These are phyloP conservation scores for Heterohyrax brucei DNA, from an alignment of 2,797 vertebrate species.

Conservation along the genomic window DNA sequence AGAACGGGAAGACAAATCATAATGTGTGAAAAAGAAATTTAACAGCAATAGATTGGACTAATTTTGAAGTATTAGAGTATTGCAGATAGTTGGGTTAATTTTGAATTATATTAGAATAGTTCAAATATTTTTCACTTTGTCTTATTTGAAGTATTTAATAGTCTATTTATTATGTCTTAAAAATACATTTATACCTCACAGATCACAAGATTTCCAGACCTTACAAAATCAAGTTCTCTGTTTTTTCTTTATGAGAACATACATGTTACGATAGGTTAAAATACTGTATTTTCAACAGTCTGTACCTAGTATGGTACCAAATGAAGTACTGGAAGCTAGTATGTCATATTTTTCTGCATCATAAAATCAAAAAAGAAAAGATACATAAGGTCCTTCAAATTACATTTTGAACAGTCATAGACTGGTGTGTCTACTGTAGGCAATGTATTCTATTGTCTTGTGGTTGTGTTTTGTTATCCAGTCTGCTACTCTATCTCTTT, in stretches of 20 bases:
- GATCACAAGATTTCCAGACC: neutral
- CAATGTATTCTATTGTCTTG: too few relatives aligned
- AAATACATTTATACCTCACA: neutral
- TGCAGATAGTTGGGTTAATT: neutral
- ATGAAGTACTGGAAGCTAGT: neutral
- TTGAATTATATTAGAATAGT: neutral
- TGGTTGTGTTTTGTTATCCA: too few relatives aligned
- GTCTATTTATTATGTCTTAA: conserved; percentile 18
- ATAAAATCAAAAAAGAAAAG: neutral
- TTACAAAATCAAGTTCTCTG: neutral
- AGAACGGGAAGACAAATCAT: neutral
- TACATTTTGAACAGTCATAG: neutral
- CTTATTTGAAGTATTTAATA: neutral
- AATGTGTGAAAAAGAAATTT: conserved; percentile 43
- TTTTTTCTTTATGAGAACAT: neutral
- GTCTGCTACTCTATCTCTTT: too few relatives aligned
- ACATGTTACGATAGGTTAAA: neutral
- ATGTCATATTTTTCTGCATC: neutral
- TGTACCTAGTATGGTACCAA: neutral
- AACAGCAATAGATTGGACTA: neutral
- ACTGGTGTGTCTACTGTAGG: too few relatives aligned
- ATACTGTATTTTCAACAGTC: neutral
- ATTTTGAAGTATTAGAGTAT: neutral
- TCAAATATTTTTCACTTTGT: neutral
- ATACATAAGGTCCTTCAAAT: neutral